phyloP scores from a whole-genome alignment of 53 echinoderm and acorn worm species.

The Stichopus horrens region DNA sequence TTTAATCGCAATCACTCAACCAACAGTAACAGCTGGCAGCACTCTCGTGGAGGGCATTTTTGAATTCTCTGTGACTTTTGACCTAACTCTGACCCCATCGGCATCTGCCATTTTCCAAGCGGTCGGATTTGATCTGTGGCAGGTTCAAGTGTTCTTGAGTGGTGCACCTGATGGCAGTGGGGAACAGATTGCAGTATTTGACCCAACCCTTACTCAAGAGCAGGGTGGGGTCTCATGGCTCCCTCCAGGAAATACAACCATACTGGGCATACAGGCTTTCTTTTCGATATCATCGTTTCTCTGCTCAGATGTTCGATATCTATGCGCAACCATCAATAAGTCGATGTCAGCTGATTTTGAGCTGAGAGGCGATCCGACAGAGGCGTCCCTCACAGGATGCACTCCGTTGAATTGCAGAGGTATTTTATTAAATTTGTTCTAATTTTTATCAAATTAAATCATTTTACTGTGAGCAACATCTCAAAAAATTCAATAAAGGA shows the following conservation, averaged over 20 bases:
- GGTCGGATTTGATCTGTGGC: slow-evolving; percentile 73
- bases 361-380: slow-evolving; percentile 65
- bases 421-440: slow-evolving; percentile 2
- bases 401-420: slow-evolving; percentile 69
- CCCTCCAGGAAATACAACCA: slow-evolving; percentile 52
- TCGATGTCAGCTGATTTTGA: slow-evolving; percentile 56
- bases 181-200: slow-evolving; percentile 17
- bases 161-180: slow-evolving; percentile 48
- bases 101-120: slow-evolving; percentile 34
- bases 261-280: slow-evolving; percentile 49
- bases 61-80: slow-evolving; percentile 54
- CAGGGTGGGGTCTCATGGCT: slow-evolving; percentile 70
- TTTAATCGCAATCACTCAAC: slow-evolving; percentile 44
- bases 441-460: no score
- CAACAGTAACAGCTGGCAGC: neutral
- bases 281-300: slow-evolving; percentile 42
- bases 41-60: slow-evolving; percentile 44
- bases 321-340: slow-evolving; percentile 70
- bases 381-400: slow-evolving; percentile 66
- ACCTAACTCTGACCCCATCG: slow-evolving; percentile 64
- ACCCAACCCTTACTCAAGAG: slow-evolving; percentile 36
- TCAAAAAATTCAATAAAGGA: no score
- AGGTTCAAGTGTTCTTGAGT: slow-evolving; percentile 61
- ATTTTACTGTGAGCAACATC: no score
- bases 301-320: slow-evolving; percentile 61